phyloP scores from a whole-genome alignment of 2,888 invertebrate species.

The Aphelenchoides bicaudatus region DNA sequence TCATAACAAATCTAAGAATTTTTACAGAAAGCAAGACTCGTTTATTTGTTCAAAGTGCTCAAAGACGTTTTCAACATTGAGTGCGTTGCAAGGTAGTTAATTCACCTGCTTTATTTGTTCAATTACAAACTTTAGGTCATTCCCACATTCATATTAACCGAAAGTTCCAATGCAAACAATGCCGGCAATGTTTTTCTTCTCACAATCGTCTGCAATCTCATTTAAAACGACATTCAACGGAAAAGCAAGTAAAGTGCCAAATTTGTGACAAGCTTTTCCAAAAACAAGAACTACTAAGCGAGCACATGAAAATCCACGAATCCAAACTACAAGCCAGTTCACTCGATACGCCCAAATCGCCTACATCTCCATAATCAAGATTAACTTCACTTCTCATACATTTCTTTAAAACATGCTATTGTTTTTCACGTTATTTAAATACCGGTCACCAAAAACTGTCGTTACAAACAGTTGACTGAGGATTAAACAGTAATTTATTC shows the following conservation, averaged over 20 bases:
- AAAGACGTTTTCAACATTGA: slow-evolving; percentile 55
- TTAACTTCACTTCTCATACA: too few relatives aligned
- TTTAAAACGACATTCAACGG: slow-evolving; percentile 38
- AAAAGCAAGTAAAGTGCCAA: slow-evolving; percentile 29
- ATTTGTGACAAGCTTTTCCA: slow-evolving; percentile 26
- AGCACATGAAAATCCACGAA: slow-evolving; percentile 12
- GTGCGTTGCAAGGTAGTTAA: slow-evolving; percentile 48
- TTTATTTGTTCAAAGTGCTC: slow-evolving; percentile 58
- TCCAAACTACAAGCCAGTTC: neutral
- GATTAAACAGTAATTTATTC: slow-evolving; percentile 2
- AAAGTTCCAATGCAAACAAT: slow-evolving; percentile 58
- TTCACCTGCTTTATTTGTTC: neutral
- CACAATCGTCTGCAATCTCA: slow-evolving; percentile 55
- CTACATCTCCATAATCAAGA: too few relatives aligned
- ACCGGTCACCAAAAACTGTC: too few relatives aligned
- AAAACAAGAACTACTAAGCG: slow-evolving; percentile 10
- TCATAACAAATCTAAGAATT: neutral
- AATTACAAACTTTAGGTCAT: slow-evolving; percentile 37
- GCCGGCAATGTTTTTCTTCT: slow-evolving; percentile 57
- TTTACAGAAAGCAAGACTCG: slow-evolving; percentile 6
- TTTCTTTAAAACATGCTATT: too few relatives aligned
- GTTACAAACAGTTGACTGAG: too few relatives aligned
- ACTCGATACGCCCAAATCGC: too few relatives aligned
- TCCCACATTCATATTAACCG: slow-evolving; percentile 54
- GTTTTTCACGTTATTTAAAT: too few relatives aligned